Evolutionary conservation across 2,113 vertebrate species (phyloP).

Genomic region (Neodon shergylaensis): DNA sequence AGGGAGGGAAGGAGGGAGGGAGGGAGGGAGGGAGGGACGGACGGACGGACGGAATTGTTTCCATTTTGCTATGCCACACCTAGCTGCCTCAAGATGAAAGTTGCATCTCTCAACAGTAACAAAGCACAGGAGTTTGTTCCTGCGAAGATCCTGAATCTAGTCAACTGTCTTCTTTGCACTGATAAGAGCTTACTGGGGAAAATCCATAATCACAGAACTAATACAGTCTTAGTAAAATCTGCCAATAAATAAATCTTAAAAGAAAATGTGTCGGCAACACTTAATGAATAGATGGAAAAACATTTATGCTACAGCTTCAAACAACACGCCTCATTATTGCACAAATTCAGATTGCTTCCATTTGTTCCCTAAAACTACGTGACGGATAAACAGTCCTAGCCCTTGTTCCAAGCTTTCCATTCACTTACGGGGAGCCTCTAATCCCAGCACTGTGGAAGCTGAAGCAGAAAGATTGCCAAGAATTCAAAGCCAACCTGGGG

Average conservation of each 20-base stretch:
- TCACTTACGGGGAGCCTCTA: neutral
- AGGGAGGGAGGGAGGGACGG: too few relatives aligned
- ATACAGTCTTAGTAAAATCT: slow-evolving; percentile 85
- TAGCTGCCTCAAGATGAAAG: neutral
- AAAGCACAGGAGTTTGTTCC: slow-evolving; percentile 79
- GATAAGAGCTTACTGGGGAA: slow-evolving; percentile 81
- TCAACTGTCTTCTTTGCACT: slow-evolving; percentile 82
- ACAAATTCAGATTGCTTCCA: slow-evolving; percentile 31
- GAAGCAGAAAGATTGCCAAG: neutral
- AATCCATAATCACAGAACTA: slow-evolving; percentile 83
- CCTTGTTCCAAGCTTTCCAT: neutral
- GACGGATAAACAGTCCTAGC: neutral
- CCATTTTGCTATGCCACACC: neutral
- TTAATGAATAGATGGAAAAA: slow-evolving; percentile 85
- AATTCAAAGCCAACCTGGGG: neutral
- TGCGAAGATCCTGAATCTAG: slow-evolving; percentile 83
- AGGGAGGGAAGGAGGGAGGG: neutral
- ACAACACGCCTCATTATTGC: neutral
- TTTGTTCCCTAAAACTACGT: neutral
- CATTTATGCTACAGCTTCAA: slow-evolving; percentile 62
- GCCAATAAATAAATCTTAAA: slow-evolving; percentile 87
- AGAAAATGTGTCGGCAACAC: slow-evolving; percentile 83
- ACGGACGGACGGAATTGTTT: neutral
- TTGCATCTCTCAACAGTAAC: slow-evolving; percentile 76
- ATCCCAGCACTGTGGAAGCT: neutral